These are phyloP conservation scores for Lordiphosa mommai DNA, from an alignment of 1,140 invertebrate species.

Conservation along the genomic window DNA sequence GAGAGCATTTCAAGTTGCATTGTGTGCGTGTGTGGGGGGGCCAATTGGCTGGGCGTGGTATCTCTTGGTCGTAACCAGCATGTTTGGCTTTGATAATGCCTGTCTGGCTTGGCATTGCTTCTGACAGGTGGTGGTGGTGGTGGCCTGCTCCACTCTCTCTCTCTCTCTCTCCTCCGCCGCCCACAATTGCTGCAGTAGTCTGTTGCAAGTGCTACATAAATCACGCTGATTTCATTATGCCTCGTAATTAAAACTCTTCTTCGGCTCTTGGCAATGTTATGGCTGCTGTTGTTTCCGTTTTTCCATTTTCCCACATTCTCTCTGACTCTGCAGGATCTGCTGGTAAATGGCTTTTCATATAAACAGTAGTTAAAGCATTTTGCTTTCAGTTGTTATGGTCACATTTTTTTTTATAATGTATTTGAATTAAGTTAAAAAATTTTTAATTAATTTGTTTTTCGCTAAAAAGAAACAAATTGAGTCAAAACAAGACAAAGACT, in stretches of 20 bases:
- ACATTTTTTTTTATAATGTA: too few species aligned
- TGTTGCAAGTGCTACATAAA: constrained; percentile 27
- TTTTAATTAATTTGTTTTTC: too few species aligned
- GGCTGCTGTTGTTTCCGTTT: constrained; percentile 1
- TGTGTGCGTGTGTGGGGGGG: neutral
- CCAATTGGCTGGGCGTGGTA: constrained; percentile 13
- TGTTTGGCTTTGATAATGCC: too few species aligned
- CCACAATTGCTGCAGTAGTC: neutral
- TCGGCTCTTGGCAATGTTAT: constrained; percentile 11
- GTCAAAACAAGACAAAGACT: too few species aligned
- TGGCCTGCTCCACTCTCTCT: neutral
- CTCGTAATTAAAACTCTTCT: constrained; percentile 47
- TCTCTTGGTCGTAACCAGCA: neutral
- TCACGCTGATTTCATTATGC: constrained; percentile 47
- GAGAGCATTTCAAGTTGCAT: constrained; percentile 6
- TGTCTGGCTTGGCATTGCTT: too few species aligned
- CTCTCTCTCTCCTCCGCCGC: neutral
- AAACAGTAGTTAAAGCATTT: too few species aligned
- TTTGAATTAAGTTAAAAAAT: too few species aligned
- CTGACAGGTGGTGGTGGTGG: constrained; percentile 1
- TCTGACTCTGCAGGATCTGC: too few species aligned
- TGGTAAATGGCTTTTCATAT: constrained; percentile 39
- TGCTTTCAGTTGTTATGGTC: too few species aligned
- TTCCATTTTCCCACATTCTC: neutral
- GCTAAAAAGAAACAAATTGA: too few species aligned